A percentile compares a stretch with the other conserved stretches of the same genome.
Evolutionary conservation across 2,888 invertebrate species (phyloP).

Genomic region (Drosophila meridiana): DNA sequence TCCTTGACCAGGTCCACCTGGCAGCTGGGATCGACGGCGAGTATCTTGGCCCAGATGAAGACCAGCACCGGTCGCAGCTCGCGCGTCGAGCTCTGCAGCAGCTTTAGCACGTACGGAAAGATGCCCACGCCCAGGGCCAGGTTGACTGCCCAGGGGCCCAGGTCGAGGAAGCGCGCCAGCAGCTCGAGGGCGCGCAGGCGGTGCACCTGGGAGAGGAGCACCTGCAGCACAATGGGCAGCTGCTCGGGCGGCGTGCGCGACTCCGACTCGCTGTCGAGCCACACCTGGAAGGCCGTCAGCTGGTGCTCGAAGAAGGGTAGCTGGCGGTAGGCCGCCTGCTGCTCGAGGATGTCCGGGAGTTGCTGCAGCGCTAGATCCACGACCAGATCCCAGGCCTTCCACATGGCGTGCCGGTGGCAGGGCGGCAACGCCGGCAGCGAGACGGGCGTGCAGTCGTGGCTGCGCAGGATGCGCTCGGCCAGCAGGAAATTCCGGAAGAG

Average conservation of each 20-base stretch:
- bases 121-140: conserved; percentile 98
- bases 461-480: conserved; percentile 97
- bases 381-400: conserved; percentile 99
- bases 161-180: conserved; percentile 96
- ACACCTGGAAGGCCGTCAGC: conserved; percentile 96
- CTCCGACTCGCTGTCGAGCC: conserved; percentile 87
- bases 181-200: conserved; percentile 97
- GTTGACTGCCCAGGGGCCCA: conserved; percentile 98
- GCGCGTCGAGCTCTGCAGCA: conserved; percentile 96
- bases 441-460: conserved; percentile 98
- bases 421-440: conserved; percentile 96
- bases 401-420: conserved; percentile 95
- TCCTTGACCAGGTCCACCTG: conserved; percentile 98
- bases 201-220: conserved; percentile 90
- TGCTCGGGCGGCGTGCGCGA: conserved; percentile 96
- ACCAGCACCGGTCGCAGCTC: conserved; percentile 97
- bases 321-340: conserved; percentile 88
- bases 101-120: conserved; percentile 98
- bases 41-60: conserved; percentile 99
- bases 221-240: conserved; percentile 98
- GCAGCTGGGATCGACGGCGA: conserved; percentile 98
- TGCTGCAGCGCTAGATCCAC: conserved; percentile 97
- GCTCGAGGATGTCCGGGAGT: conserved; percentile 90
- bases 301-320: conserved; percentile 99
- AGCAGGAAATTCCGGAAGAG: conserved; percentile 98